These are phyloP conservation scores for Lasioglossum calceatum DNA, from an alignment of 2,888 invertebrate genomes.

Conservation along the genomic window DNA sequence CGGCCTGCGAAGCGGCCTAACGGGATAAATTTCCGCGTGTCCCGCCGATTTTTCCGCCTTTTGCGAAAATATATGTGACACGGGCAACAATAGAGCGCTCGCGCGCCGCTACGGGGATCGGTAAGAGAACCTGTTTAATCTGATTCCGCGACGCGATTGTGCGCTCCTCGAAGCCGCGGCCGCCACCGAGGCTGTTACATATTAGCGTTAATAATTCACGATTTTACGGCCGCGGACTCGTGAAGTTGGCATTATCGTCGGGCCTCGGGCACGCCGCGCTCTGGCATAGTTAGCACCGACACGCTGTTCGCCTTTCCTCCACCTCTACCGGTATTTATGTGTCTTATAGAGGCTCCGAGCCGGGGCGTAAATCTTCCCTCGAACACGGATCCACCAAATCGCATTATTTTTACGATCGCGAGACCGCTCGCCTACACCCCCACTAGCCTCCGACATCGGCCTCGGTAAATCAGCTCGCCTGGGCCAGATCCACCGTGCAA, in stretches of 20 bases:
- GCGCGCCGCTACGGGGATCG: constrained; percentile 26
- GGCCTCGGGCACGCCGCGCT: constrained; percentile 61
- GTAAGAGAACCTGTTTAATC: constrained; percentile 48
- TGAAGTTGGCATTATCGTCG: constrained; percentile 73
- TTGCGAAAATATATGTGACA: constrained; percentile 32
- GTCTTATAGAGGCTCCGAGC: constrained; percentile 36
- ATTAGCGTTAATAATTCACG: constrained; percentile 78
- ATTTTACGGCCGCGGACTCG: constrained; percentile 76
- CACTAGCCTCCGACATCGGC: neutral
- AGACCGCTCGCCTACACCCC: neutral
- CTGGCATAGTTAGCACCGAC: constrained; percentile 59
- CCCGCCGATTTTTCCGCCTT: constrained; percentile 18
- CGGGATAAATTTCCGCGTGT: constrained; percentile 40
- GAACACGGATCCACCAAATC: constrained; percentile 52
- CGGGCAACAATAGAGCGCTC: constrained; percentile 35
- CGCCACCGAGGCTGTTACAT: constrained; percentile 67
- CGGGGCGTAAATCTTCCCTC: constrained; percentile 53
- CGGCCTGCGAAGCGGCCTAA: neutral
- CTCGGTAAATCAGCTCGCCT: constrained; percentile 1
- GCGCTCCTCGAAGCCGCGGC: constrained; percentile 24
- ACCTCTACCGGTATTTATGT: constrained; percentile 41
- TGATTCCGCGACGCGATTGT: constrained; percentile 69
- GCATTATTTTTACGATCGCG: constrained; percentile 42
- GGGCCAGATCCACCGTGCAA: too few species aligned
- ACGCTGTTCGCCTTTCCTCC: constrained; percentile 49